Percentiles rank a stretch among this genome's conserved stretches.
These are phyloP conservation scores for Ailuropoda melanoleuca DNA, from an alignment of 2,113 vertebrate genomes.

Conservation along the genomic window DNA sequence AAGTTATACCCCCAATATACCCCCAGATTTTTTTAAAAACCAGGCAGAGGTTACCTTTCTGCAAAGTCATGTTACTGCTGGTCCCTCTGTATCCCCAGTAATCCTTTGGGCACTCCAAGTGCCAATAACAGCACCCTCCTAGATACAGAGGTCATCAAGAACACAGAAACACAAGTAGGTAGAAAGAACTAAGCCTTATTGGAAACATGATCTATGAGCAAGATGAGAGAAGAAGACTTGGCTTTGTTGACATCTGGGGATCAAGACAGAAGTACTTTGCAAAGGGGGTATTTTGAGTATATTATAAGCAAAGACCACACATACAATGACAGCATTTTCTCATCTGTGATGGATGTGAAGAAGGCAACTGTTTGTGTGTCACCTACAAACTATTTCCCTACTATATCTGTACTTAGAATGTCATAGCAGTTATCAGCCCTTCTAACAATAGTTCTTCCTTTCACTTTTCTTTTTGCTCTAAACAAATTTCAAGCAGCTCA, in stretches of 20 bases:
- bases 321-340: not conserved
- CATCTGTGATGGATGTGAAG: not conserved
- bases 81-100: not conserved
- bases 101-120: not conserved
- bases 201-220: not conserved
- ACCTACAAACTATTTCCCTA: not conserved
- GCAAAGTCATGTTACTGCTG: not conserved
- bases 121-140: not conserved
- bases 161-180: not conserved
- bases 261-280: conserved; percentile 7
- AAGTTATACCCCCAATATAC: not conserved
- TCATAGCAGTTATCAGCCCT: not conserved
- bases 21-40: not conserved
- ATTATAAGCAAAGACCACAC: not conserved
- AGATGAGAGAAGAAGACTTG: not conserved
- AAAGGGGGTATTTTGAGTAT: not conserved
- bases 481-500: conserved; percentile 18
- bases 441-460: conserved; percentile 25
- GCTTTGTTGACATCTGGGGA: not conserved
- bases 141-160: not conserved
- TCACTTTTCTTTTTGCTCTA: conserved; percentile 22
- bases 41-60: not conserved
- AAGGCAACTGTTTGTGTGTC: not conserved
- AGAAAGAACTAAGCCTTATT: not conserved
- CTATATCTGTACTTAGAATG: not conserved